These are phyloP conservation scores for Squalus acanthias DNA, from an alignment of 2,797 vertebrate genomes.

Conservation along the genomic window DNA sequence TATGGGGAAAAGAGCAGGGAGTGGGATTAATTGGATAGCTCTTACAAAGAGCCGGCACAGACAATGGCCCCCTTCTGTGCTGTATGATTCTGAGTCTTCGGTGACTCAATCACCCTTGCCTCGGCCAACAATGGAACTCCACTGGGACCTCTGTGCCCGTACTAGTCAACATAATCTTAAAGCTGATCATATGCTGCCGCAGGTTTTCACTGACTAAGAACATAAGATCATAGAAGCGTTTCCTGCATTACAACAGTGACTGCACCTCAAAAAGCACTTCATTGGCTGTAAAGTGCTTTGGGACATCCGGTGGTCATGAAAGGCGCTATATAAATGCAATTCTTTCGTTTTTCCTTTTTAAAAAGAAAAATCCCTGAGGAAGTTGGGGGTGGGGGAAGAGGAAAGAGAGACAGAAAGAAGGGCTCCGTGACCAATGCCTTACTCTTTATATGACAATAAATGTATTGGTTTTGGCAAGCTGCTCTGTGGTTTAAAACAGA, in stretches of 20 bases:
- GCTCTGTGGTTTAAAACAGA: neutral
- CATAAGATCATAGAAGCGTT: neutral
- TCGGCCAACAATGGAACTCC: neutral
- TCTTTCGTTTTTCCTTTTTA: too few relatives aligned
- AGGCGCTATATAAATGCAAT: too few relatives aligned
- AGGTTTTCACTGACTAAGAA: neutral
- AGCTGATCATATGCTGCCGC: neutral
- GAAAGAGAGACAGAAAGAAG: neutral
- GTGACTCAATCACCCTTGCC: too few relatives aligned
- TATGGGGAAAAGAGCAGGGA: neutral
- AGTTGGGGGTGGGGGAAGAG: neutral
- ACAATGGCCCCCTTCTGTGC: too few relatives aligned
- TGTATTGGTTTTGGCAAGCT: neutral
- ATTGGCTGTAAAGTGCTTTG: too few relatives aligned
- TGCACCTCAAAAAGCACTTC: too few relatives aligned
- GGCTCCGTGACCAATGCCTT: neutral
- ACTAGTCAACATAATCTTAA: neutral
- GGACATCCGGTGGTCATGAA: too few relatives aligned
- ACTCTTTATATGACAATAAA: neutral
- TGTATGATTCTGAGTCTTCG: too few relatives aligned
- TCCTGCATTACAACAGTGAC: too few relatives aligned
- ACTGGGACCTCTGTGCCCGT: neutral
- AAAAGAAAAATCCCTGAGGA: neutral
- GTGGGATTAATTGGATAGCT: neutral
- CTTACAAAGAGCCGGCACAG: neutral